Evolutionary conservation across 2,797 vertebrate species (phyloP).

Genomic region (Knipowitschia caucasica): DNA sequence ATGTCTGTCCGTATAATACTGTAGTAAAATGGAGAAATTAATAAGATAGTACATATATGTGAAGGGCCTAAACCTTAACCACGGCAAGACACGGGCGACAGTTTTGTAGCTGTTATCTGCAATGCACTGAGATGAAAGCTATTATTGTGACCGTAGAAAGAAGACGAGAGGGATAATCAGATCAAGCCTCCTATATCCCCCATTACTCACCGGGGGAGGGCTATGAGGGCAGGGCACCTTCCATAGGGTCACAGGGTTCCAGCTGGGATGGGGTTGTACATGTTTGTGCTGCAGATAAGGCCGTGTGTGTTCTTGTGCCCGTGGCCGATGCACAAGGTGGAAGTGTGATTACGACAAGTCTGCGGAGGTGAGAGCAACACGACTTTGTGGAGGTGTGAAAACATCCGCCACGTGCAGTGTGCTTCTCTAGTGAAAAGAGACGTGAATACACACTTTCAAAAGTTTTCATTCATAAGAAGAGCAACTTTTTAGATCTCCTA

Average conservation of each 20-base stretch:
- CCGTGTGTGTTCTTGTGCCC: conserved; percentile 59
- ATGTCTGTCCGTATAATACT: no score
- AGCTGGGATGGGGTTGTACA: conserved; percentile 59
- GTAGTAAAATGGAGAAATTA: no score
- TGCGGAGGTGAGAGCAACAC: conserved; percentile 60
- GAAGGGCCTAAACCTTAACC: no score
- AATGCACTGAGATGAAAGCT: conserved; percentile 47
- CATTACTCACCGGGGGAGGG: conserved; percentile 44
- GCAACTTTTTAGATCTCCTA: no score
- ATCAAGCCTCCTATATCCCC: conserved; percentile 43
- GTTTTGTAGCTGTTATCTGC: conserved; percentile 60
- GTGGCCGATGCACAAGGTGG: conserved; percentile 38
- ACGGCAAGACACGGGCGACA: no score
- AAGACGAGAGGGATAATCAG: conserved; percentile 41
- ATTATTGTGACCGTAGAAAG: conserved; percentile 33
- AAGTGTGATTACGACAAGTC: conserved; percentile 62
- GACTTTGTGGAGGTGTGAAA: conserved; percentile 60
- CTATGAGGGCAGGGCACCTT: conserved; percentile 56
- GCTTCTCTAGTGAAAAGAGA: no score
- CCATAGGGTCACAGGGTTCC: conserved; percentile 60
- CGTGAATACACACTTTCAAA: no score
- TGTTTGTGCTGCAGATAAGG: conserved; percentile 74
- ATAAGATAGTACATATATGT: no score
- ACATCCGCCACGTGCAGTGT: no score
- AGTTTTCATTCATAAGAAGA: no score